phyloP scores from a whole-genome alignment of 2,888 invertebrate species.

The Trypoxylon attenuatum region DNA sequence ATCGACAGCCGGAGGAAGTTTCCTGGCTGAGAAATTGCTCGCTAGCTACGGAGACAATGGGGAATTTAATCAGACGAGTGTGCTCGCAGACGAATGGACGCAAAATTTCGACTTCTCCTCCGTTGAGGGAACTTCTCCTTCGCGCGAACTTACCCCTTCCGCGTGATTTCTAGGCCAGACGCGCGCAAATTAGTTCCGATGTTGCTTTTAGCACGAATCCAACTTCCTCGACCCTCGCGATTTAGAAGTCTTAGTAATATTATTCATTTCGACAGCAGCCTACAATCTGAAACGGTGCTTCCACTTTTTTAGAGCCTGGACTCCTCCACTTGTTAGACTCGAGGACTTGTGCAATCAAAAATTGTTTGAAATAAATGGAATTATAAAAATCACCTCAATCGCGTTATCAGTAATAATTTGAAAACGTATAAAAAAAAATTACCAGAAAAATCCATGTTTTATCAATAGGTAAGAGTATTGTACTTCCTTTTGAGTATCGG shows the following conservation, averaged over 20 bases:
- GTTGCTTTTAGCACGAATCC: not conserved
- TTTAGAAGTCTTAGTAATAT: not conserved
- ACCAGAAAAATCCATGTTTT: too few species aligned
- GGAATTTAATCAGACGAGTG: slow-evolving; percentile 46
- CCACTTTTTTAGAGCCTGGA: too few species aligned
- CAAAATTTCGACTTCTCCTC: slow-evolving; percentile 17
- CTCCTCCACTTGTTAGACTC: too few species aligned
- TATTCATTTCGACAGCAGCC: not conserved
- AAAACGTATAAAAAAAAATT: too few species aligned
- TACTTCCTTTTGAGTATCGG: too few species aligned
- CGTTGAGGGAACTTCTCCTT: slow-evolving; percentile 4
- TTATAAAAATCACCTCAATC: too few species aligned
- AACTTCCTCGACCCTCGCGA: not conserved
- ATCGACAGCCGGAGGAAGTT: not conserved
- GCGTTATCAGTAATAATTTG: too few species aligned
- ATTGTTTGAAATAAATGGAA: too few species aligned
- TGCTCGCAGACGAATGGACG: not conserved
- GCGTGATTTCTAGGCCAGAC: too few species aligned
- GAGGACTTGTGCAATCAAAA: too few species aligned
- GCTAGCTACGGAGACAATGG: slow-evolving; percentile 24
- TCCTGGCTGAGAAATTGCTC: not conserved
- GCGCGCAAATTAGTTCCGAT: not conserved
- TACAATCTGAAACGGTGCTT: too few species aligned
- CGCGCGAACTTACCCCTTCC: slow-evolving; percentile 6
- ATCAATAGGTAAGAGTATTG: too few species aligned